Evolutionary conservation across 1,140 invertebrate species (phyloP), one percentile per base, ranked within the genome.

Genomic region (Antheraea mylitta): DNA sequence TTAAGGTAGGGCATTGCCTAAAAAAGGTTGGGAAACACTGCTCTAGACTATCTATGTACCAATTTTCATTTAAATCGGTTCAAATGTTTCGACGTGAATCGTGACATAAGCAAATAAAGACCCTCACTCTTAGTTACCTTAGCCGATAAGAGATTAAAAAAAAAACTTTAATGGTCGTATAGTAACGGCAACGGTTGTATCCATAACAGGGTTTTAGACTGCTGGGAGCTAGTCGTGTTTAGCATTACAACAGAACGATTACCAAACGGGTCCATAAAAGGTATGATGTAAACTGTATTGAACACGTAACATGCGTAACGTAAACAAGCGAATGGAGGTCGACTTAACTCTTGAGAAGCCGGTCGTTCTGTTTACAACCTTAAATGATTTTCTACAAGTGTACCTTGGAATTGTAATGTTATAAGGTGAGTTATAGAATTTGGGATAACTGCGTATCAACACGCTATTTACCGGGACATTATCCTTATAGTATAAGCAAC

Each of bases 281-380:
- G 45, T 53, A 53, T 53, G 45, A 53, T 53, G 45, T 53, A 53
- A 53, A 53, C 45, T 11, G 13, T 53, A 53, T 13, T n/a, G 45
- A 53, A 53, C 45, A 53, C 45, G 45, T 53, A 53, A 53, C 45
- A 16, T 53, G 45, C 45, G 16, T 53, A 53, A 53, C 45, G 45
- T 53, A 53, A 53, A 53, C 45, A 13, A 13, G 45, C 45, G 45
- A 53, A 53, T 53, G 45, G 45, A 53, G 45, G 45, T 16, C 45
- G 45, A 0, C 6, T 13, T 16, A 13, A 53, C 6, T 53, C 10
- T 53, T 53, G 45, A 53, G 16, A 16, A 53, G 16, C 38, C 38
- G 38, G 16, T 53, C 45, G 45, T 53, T 53, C 16, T 53, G 45
- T 53, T 53, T 53, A 53, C 45, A 53, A 53, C 45, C 16, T 16